phyloP scores from a whole-genome alignment of 1,140 invertebrate genomes.

The Leptonema lineaticorne region DNA sequence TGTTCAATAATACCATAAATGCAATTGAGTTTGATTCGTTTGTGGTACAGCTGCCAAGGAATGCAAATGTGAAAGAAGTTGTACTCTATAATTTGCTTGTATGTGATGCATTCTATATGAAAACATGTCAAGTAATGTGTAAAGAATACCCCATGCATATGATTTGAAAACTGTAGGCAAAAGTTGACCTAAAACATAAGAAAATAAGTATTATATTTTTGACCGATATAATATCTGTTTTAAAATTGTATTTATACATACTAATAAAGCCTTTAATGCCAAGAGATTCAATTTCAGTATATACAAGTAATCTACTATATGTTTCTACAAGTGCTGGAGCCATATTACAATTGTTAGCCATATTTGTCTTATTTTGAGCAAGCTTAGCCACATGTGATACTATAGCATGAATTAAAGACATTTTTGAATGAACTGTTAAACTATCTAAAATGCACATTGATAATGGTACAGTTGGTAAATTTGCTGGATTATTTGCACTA shows the following conservation, averaged over 20 bases:
- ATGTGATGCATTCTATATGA: conserved; percentile 95
- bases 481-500: conserved; percentile 54
- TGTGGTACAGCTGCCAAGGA: conserved; percentile 85
- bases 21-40: conserved; percentile 92
- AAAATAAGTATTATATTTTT: conserved; percentile 21
- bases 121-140: conserved; percentile 95
- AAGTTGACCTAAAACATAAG: conserved; percentile 70
- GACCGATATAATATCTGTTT: neutral
- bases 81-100: conserved; percentile 91
- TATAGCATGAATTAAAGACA: conserved; percentile 95
- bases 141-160: conserved; percentile 91
- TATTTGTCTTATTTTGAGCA: conserved; percentile 80
- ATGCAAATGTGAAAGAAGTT: conserved; percentile 86
- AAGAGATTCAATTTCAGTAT: conserved; percentile 95
- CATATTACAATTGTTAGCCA: conserved; percentile 63
- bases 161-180: conserved; percentile 88
- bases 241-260: conserved; percentile 45
- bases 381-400: conserved; percentile 86
- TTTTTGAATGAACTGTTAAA: conserved; percentile 95
- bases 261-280: conserved; percentile 96
- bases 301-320: conserved; percentile 88
- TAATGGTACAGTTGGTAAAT: conserved; percentile 75
- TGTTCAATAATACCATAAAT: conserved; percentile 69
- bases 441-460: conserved; percentile 92
- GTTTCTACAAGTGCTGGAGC: conserved; percentile 93